Conservation (phyloP, 1,140 invertebrate species). For the Ephestia elutella region DNA sequence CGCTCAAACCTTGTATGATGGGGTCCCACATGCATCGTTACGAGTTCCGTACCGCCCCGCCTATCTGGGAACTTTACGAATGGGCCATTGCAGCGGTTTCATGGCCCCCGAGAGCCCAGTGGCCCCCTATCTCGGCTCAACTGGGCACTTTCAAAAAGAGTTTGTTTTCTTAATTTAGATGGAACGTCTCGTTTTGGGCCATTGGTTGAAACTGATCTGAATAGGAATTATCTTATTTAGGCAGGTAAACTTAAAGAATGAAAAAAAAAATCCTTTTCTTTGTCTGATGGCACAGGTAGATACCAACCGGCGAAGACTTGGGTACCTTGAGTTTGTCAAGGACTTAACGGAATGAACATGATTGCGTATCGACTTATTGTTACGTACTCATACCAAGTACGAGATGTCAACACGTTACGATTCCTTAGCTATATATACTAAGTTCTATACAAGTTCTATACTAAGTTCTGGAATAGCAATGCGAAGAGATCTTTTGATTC, state of each 20-base stretch:
- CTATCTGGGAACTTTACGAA: slow-evolving; percentile 47
- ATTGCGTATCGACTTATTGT: too few relatives aligned
- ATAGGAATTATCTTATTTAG: not conserved
- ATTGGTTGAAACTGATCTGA: not conserved
- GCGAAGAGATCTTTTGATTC: too few relatives aligned
- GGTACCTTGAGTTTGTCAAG: too few relatives aligned
- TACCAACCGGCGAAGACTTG: too few relatives aligned
- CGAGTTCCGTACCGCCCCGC: slow-evolving; percentile 20
- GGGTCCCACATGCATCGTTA: slow-evolving; percentile 32
- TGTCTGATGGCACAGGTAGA: too few relatives aligned
- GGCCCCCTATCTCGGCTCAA: slow-evolving; percentile 3
- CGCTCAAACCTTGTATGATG: slow-evolving; percentile 7
- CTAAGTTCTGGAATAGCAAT: not conserved
- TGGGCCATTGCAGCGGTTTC: slow-evolving; percentile 49
- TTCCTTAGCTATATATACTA: too few relatives aligned
- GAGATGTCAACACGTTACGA: too few relatives aligned
- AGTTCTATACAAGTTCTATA: too few relatives aligned
- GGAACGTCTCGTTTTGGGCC: not conserved
- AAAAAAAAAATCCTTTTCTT: too few relatives aligned
- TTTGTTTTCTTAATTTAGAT: slow-evolving; percentile 14
- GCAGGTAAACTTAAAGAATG: too few relatives aligned
- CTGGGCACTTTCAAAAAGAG: slow-evolving; percentile 11
- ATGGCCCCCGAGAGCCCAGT: slow-evolving; percentile 45
- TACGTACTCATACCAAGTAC: too few relatives aligned
- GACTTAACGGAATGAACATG: too few relatives aligned